Evolutionary conservation across 2,797 vertebrate genomes (phyloP).

Genomic region (Schizopygopsis pylzovi): DNA sequence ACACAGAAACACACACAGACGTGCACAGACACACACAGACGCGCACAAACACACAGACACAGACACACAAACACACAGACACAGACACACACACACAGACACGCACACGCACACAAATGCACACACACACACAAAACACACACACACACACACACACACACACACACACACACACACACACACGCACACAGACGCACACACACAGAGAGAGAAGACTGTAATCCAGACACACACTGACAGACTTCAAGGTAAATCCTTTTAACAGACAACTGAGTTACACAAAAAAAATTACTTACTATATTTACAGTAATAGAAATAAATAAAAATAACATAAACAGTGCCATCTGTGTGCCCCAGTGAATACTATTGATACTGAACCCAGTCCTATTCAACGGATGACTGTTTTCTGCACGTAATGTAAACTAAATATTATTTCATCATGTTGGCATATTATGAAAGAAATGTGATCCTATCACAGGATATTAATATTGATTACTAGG

Average conservation of each 20-base stretch:
- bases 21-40: no score
- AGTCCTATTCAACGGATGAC: neutral
- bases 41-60: no score
- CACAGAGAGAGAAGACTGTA: neutral
- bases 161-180: constrained; percentile 61
- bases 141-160: neutral
- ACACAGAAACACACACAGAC: no score
- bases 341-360: neutral
- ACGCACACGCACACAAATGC: no score
- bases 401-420: neutral
- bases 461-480: no score
- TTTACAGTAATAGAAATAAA: neutral
- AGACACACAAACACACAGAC: no score
- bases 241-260: neutral
- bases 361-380: neutral
- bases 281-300: neutral
- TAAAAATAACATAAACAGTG: neutral
- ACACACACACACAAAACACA: constrained; percentile 54
- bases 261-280: neutral
- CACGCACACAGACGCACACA: neutral
- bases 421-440: neutral
- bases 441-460: neutral
- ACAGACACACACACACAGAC: no score
- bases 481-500: no score
- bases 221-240: constrained; percentile 5